Percentiles rank a stretch among this genome's conserved stretches.
Conservation (phyloP, 2,888 invertebrate genomes). For the Conomelus anceps region DNA sequence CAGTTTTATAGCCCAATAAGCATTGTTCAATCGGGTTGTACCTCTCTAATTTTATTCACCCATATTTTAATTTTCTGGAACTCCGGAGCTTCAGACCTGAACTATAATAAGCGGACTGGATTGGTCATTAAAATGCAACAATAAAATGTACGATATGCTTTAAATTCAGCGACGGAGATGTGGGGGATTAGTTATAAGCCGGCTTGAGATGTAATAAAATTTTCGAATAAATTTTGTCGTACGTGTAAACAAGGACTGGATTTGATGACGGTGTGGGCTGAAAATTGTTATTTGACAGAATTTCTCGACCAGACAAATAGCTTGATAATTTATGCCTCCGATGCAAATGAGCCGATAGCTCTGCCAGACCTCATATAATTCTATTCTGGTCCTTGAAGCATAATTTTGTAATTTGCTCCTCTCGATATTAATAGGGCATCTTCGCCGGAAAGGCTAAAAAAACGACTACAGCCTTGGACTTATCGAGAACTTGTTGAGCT, state of each 20-base stretch:
- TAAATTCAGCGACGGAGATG: neutral
- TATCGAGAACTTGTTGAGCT: neutral
- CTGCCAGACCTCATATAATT: neutral
- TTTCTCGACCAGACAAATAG: neutral
- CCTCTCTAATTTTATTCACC: neutral
- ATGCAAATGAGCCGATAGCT: neutral
- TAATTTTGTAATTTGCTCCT: neutral
- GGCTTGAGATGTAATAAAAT: neutral
- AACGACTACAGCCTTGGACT: neutral
- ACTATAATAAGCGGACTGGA: neutral
- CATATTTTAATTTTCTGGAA: neutral
- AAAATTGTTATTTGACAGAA: neutral
- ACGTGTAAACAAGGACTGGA: neutral
- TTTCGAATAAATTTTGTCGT: neutral
- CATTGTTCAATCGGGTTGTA: neutral
- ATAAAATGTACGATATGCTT: neutral
- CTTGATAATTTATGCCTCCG: neutral
- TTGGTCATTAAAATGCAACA: neutral
- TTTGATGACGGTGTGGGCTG: neutral
- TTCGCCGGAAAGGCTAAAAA: neutral
- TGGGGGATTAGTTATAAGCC: neutral
- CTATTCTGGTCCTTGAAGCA: neutral
- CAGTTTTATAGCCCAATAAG: neutral
- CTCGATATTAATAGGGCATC: neutral
- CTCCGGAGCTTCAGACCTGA: neutral